These are phyloP conservation scores for Dufourea novaeangliae DNA, from an alignment of 1,140 invertebrate species.

Conservation along the genomic window DNA sequence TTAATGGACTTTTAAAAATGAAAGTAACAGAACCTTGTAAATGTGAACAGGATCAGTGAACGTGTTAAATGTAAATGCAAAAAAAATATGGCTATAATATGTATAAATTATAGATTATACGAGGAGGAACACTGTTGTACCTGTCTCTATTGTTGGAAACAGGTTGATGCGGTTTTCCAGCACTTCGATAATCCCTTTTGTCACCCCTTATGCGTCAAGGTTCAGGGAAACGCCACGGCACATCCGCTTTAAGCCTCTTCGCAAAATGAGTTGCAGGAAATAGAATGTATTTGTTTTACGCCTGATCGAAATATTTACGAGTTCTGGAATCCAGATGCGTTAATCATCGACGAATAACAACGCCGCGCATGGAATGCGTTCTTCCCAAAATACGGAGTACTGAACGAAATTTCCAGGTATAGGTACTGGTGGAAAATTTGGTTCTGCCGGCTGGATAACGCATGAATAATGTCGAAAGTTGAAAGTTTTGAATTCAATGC, in stretches of 20 bases:
- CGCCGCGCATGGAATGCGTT: neutral
- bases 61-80: too few relatives aligned
- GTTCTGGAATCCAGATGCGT: slow-evolving; percentile 40
- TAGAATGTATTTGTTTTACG: slow-evolving; percentile 43
- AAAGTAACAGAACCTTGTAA: too few relatives aligned
- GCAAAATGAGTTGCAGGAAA: slow-evolving; percentile 31
- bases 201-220: too few relatives aligned
- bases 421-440: neutral
- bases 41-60: too few relatives aligned
- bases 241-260: slow-evolving; percentile 27
- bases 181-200: neutral
- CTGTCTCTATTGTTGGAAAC: neutral
- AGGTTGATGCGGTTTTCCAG: too few relatives aligned
- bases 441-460: too few relatives aligned
- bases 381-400: neutral
- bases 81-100: too few relatives aligned
- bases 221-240: neutral
- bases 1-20: too few relatives aligned
- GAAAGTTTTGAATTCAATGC: too few relatives aligned
- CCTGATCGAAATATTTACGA: slow-evolving; percentile 46
- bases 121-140: too few relatives aligned
- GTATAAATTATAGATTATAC: neutral
- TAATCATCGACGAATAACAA: slow-evolving; percentile 41
- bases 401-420: slow-evolving; percentile 1
- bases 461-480: too few relatives aligned